Evolutionary conservation across 2,797 vertebrate species (phyloP).

Genomic region (Prionace glauca): DNA sequence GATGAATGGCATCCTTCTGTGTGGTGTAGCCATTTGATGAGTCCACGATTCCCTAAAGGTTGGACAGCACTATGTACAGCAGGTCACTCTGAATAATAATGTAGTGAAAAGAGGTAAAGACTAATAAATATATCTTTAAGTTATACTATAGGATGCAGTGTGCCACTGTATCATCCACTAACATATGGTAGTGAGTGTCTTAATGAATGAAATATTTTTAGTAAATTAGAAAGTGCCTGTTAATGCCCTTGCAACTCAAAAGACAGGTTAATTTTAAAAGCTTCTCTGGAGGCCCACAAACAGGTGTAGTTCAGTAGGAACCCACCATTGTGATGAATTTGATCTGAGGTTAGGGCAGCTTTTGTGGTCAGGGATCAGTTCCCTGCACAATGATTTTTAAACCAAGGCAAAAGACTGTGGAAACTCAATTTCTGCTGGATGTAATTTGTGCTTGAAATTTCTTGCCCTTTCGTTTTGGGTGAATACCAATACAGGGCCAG

Average conservation of each 20-base stretch:
- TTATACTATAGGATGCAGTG: neutral
- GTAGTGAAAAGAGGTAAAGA: neutral
- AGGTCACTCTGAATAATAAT: neutral
- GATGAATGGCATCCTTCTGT: neutral
- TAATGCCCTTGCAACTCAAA: neutral
- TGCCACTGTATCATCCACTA: too few species aligned
- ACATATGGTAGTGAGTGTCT: neutral
- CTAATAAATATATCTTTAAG: neutral
- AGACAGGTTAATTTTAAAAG: neutral
- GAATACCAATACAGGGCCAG: too few species aligned
- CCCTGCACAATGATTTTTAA: neutral
- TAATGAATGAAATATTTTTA: neutral
- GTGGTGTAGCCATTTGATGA: neutral
- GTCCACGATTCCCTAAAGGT: neutral
- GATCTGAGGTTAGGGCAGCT: neutral
- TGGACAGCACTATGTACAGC: neutral
- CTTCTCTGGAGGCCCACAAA: neutral
- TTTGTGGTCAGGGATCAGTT: neutral
- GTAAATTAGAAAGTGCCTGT: neutral
- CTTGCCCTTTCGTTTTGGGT: too few species aligned
- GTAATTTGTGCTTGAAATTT: neutral
- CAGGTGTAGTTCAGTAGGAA: neutral
- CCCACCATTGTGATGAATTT: neutral
- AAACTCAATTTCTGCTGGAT: neutral
- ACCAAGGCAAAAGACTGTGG: neutral